A percentile compares a stretch with the other conserved stretches of the same genome.
phyloP scores from a whole-genome alignment of 2,797 vertebrate genomes.

The Typhlichthys subterraneus region DNA sequence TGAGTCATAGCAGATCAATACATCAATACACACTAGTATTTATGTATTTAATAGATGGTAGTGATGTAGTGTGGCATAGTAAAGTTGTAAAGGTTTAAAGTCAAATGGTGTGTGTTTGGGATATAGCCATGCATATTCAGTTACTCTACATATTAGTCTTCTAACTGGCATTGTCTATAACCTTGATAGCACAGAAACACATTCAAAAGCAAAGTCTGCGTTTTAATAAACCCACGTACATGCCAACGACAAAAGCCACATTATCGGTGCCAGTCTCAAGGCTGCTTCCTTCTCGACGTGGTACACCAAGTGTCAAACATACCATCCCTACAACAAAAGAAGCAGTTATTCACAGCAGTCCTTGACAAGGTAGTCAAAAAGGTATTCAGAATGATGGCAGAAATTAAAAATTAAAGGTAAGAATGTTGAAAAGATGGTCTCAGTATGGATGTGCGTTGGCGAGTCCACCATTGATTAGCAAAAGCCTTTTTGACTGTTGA shows the following conservation, averaged over 20 bases:
- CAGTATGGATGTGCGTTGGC: background rate
- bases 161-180: too few relatives aligned
- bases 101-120: too few relatives aligned
- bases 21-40: constrained; percentile 39
- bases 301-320: constrained; percentile 53
- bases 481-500: constrained; percentile 3
- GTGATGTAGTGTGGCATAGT: background rate
- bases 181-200: too few relatives aligned
- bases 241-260: constrained; percentile 19
- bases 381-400: too few relatives aligned
- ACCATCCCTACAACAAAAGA: constrained; percentile 52
- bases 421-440: background rate
- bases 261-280: constrained; percentile 60
- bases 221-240: constrained; percentile 16
- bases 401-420: background rate
- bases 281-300: constrained; percentile 65
- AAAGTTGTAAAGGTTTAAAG: background rate
- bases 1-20: constrained; percentile 46
- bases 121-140: too few relatives aligned
- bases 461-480: background rate
- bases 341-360: constrained; percentile 52
- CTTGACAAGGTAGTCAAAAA: constrained; percentile 39
- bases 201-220: constrained; percentile 34
- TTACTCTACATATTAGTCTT: too few relatives aligned
- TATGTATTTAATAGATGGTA: background rate